These are phyloP conservation scores for Hesperophylax magnus DNA, from an alignment of 1,140 invertebrate species.

Conservation along the genomic window DNA sequence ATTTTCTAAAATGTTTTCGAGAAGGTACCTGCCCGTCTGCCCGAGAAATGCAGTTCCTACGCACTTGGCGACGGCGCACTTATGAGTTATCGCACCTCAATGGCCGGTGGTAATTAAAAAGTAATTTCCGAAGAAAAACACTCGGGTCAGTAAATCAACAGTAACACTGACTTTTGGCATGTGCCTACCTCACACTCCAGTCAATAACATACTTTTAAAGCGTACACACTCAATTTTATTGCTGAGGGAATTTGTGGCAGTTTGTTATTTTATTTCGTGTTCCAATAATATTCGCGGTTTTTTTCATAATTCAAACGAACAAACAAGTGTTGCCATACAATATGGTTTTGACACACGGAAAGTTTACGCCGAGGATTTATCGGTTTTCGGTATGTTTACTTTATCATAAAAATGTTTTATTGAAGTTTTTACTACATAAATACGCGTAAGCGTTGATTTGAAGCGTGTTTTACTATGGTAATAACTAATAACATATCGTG, in stretches of 20 bases:
- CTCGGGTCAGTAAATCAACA: not conserved
- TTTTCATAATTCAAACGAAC: not conserved
- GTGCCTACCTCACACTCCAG: not conserved
- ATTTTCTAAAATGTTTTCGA: too few relatives aligned
- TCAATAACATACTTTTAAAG: slow-evolving; percentile 11
- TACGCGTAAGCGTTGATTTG: too few relatives aligned
- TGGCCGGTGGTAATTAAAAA: slow-evolving; percentile 30
- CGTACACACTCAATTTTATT: not conserved
- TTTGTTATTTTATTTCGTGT: not conserved
- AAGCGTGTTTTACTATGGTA: too few relatives aligned
- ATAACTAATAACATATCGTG: too few relatives aligned
- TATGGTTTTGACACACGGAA: slow-evolving; percentile 21
- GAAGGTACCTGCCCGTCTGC: too few relatives aligned
- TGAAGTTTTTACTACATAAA: too few relatives aligned
- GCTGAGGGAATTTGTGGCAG: not conserved
- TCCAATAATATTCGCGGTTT: not conserved
- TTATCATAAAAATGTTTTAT: not conserved
- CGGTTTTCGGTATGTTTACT: slow-evolving; percentile 3
- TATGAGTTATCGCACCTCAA: slow-evolving; percentile 18
- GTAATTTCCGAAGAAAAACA: slow-evolving; percentile 29
- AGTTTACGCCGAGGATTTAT: slow-evolving; percentile 14
- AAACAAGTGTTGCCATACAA: slow-evolving; percentile 7
- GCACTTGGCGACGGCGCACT: not conserved
- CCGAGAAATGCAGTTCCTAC: not conserved
- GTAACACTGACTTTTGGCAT: slow-evolving; percentile 8